Conservation (phyloP, 2,797 vertebrate species). For the Fistularia tabacaria region DNA sequence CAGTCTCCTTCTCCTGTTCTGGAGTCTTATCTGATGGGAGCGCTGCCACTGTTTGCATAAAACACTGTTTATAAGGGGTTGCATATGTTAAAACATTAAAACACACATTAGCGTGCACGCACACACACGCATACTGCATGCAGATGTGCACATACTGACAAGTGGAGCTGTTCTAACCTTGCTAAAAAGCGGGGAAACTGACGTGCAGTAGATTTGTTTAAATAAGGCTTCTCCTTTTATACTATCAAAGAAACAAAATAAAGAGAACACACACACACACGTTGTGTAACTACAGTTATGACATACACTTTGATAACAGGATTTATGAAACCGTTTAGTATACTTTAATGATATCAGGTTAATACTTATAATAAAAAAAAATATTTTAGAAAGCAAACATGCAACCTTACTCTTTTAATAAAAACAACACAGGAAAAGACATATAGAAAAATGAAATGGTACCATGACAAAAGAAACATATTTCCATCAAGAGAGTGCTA, state of each 20-base stretch:
- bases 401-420: not conserved
- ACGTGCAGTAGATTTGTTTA: slow-evolving; percentile 56
- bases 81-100: slow-evolving; percentile 80
- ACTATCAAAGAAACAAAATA: slow-evolving; percentile 21
- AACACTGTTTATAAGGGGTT: slow-evolving; percentile 78
- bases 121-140: slow-evolving; percentile 16
- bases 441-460: slow-evolving; percentile 2
- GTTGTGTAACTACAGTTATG: slow-evolving; percentile 10
- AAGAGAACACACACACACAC: slow-evolving; percentile 7
- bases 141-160: slow-evolving; percentile 26
- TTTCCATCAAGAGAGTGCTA: not conserved
- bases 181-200: slow-evolving; percentile 47
- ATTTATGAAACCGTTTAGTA: slow-evolving; percentile 37
- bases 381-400: slow-evolving; percentile 1
- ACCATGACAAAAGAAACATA: not conserved
- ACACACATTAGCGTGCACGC: slow-evolving; percentile 44
- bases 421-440: not conserved
- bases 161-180: slow-evolving; percentile 47
- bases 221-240: slow-evolving; percentile 55
- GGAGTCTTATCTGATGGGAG: slow-evolving; percentile 78
- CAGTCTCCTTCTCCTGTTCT: slow-evolving; percentile 69
- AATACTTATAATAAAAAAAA: slow-evolving; percentile 3
- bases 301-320: slow-evolving; percentile 30
- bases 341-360: slow-evolving; percentile 4
- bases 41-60: slow-evolving; percentile 78